Conservation (phyloP, 2,113 vertebrate genomes). For the Cynocephalus volans region DNA sequence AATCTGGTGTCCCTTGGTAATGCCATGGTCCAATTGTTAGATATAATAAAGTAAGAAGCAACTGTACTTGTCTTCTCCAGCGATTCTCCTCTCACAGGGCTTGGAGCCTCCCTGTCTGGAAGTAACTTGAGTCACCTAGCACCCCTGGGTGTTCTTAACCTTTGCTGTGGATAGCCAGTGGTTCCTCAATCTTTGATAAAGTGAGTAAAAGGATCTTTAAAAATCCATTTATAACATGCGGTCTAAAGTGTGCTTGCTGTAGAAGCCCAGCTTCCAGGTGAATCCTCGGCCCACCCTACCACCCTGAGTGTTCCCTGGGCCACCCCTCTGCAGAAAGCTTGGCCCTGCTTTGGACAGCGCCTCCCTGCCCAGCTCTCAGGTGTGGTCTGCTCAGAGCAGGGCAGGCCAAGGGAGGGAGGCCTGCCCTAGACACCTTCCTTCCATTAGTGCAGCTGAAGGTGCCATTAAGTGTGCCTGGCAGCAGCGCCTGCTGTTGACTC, state of each 20-base stretch:
- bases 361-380: conserved; percentile 22
- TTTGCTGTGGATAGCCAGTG: neutral
- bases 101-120: neutral
- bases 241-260: neutral
- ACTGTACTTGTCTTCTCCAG: neutral
- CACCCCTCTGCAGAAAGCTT: neutral
- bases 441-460: conserved; percentile 70
- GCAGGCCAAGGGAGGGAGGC: neutral
- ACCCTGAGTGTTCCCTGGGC: neutral
- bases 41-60: neutral
- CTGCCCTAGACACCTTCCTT: conserved; percentile 49
- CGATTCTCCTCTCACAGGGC: neutral
- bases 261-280: neutral
- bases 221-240: neutral
- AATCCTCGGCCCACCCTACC: neutral
- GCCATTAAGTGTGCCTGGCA: conserved; percentile 79
- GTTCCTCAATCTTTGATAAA: neutral
- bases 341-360: neutral
- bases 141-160: neutral
- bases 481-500: conserved; percentile 77
- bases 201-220: neutral
- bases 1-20: neutral
- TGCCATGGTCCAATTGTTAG: neutral
- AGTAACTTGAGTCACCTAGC: neutral
- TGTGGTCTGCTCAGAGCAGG: conserved; percentile 33